Evolutionary conservation across 1,140 invertebrate genomes (phyloP).

Genomic region (Cecropterus lyciades): DNA sequence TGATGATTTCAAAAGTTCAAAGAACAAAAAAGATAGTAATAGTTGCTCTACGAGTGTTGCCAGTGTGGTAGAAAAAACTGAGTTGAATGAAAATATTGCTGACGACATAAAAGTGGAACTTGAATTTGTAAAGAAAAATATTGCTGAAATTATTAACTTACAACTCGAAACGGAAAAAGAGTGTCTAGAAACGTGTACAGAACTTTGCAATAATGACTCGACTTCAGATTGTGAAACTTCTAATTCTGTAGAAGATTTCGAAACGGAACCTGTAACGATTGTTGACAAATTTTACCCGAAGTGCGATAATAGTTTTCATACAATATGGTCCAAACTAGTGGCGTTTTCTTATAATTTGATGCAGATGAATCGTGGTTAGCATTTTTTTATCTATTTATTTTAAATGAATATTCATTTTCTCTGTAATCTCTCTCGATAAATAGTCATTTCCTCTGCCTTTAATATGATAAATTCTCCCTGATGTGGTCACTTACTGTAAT

Average conservation of each 20-base stretch:
- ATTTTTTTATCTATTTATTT: no score
- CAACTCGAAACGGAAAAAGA: conserved; percentile 59
- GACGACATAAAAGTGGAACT: conserved; percentile 47
- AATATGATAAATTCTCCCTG: no score
- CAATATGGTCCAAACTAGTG: conserved; percentile 66
- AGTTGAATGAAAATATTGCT: conserved; percentile 41
- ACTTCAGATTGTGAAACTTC: conserved; percentile 39
- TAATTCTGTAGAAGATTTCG: conserved; percentile 9
- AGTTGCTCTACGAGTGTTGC: conserved; percentile 45
- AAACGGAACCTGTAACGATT: neutral
- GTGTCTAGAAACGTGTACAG: conserved; percentile 53
- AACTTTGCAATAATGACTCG: conserved; percentile 43
- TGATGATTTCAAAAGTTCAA: conserved; percentile 48
- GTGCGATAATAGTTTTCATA: conserved; percentile 46
- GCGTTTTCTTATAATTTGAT: conserved; percentile 67
- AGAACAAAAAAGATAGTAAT: conserved; percentile 40
- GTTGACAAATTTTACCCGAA: conserved; percentile 34
- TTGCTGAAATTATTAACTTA: conserved; percentile 57
- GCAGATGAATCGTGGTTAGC: conserved; percentile 64
- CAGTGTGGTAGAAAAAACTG: conserved; percentile 48
- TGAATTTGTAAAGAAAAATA: conserved; percentile 45
- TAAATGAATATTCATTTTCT: no score
- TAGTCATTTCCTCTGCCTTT: no score
- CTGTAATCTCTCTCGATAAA: no score
- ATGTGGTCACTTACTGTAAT: no score